These are phyloP conservation scores for Hirudinaria manillensis DNA, from an alignment of 2,888 invertebrate genomes.

Conservation along the genomic window DNA sequence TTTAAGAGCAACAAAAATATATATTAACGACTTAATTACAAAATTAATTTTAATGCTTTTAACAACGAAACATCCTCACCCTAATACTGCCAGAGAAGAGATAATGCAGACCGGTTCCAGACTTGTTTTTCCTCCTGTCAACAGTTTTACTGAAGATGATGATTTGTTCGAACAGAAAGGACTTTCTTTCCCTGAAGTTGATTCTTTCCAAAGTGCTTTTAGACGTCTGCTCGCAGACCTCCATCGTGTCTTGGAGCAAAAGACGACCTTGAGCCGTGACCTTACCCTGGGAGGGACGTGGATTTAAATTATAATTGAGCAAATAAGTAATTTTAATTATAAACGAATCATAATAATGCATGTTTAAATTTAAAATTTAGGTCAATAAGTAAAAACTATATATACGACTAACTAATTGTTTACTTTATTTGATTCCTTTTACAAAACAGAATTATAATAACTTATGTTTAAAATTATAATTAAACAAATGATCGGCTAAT, in stretches of 20 bases:
- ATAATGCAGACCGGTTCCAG: slow-evolving; percentile 80
- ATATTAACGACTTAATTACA: too few species aligned
- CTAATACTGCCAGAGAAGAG: slow-evolving; percentile 91
- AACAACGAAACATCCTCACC: slow-evolving; percentile 48
- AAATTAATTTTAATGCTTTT: background rate
- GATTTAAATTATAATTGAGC: background rate
- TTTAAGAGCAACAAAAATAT: too few species aligned
- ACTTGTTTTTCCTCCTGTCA: slow-evolving; percentile 71
- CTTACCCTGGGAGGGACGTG: slow-evolving; percentile 68
- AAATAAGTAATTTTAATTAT: background rate
- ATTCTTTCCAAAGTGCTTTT: slow-evolving; percentile 48
- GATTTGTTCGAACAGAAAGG: slow-evolving; percentile 95
- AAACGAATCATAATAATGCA: background rate
- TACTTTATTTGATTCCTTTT: too few species aligned
- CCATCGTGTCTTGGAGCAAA: slow-evolving; percentile 63
- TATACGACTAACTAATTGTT: background rate
- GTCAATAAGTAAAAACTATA: too few species aligned
- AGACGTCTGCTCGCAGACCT: slow-evolving; percentile 50
- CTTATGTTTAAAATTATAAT: background rate
- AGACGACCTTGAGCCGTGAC: slow-evolving; percentile 94
- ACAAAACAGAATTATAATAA: too few species aligned
- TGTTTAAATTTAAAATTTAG: background rate
- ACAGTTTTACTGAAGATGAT: slow-evolving; percentile 84
- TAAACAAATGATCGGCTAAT: background rate
- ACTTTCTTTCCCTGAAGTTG: slow-evolving; percentile 77